A percentile compares a stretch with the other conserved stretches of the same genome.
Conservation (phyloP, 2,797 vertebrate species). For the Pteropus rufus region DNA sequence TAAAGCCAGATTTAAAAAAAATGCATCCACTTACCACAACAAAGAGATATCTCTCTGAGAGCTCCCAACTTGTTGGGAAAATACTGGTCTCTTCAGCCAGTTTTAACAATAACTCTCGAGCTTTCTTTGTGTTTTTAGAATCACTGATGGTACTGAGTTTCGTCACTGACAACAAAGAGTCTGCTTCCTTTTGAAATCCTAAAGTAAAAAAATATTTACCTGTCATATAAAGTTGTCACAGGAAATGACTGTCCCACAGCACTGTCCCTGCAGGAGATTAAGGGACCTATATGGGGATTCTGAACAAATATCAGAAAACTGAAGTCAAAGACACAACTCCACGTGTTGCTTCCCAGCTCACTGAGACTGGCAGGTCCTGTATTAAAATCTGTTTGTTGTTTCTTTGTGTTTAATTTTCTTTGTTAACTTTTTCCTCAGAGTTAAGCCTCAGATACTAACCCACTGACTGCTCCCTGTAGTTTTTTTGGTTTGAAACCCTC, state of each 20-base stretch:
- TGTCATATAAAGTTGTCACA: neutral
- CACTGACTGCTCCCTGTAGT: neutral
- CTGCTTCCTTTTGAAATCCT: constrained; percentile 95
- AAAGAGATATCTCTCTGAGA: constrained; percentile 89
- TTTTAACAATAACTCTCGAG: constrained; percentile 86
- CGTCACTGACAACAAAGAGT: constrained; percentile 90
- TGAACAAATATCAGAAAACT: neutral
- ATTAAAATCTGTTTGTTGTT: neutral
- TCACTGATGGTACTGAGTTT: constrained; percentile 87
- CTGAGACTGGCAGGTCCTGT: neutral
- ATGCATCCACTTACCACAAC: constrained; percentile 87
- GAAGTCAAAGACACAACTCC: neutral
- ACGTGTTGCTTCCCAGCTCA: neutral
- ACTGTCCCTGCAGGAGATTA: neutral
- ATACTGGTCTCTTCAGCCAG: constrained; percentile 90
- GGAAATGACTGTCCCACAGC: neutral
- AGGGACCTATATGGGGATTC: neutral
- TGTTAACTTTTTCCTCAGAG: neutral
- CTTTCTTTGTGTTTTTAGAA: constrained; percentile 86
- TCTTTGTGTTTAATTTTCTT: neutral
- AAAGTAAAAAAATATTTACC: neutral
- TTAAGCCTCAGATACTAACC: neutral
- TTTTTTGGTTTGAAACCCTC: neutral
- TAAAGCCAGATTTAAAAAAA: rapidly evolving
- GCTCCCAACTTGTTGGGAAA: constrained; percentile 87